Conservation (phyloP, 1,140 invertebrate genomes). For the Apis mellifera region DNA sequence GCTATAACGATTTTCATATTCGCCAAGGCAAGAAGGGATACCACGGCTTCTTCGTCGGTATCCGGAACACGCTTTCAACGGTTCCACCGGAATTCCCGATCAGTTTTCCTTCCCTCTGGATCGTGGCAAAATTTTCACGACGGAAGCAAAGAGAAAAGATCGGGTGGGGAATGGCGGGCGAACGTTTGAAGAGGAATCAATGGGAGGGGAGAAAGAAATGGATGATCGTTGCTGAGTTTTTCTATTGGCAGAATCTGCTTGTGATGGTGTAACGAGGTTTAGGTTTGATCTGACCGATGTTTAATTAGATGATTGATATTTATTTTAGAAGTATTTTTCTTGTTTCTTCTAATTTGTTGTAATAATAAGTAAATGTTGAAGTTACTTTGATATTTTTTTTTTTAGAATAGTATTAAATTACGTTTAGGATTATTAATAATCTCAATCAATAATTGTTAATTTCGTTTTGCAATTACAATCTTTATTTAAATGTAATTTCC, state of each 20-base stretch:
- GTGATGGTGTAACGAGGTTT: not conserved
- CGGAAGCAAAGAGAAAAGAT: slow-evolving; percentile 34
- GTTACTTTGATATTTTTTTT: too few relatives aligned
- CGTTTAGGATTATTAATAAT: too few relatives aligned
- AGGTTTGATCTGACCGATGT: not conserved
- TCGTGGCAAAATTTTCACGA: slow-evolving; percentile 45
- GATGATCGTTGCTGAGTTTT: not conserved
- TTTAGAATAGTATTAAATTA: too few relatives aligned
- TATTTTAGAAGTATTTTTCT: too few relatives aligned
- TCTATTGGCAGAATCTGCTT: not conserved
- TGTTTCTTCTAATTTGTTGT: not conserved
- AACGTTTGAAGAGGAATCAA: not conserved
- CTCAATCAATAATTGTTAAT: too few relatives aligned
- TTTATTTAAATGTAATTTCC: too few relatives aligned
- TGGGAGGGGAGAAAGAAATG: slow-evolving; percentile 16
- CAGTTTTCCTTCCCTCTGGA: slow-evolving; percentile 72
- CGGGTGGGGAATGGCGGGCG: slow-evolving; percentile 15
- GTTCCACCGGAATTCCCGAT: slow-evolving; percentile 76
- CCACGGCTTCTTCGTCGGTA: slow-evolving; percentile 64
- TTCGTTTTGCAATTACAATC: too few relatives aligned
- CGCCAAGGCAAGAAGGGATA: slow-evolving; percentile 25
- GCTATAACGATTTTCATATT: slow-evolving; percentile 74
- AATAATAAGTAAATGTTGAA: not conserved
- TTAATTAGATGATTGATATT: slow-evolving; percentile 13
- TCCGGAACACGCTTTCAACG: slow-evolving; percentile 74